Base-by-base conservation (phyloP, 2,113 vertebrate genomes). In the Hassar affinis region DNA sequence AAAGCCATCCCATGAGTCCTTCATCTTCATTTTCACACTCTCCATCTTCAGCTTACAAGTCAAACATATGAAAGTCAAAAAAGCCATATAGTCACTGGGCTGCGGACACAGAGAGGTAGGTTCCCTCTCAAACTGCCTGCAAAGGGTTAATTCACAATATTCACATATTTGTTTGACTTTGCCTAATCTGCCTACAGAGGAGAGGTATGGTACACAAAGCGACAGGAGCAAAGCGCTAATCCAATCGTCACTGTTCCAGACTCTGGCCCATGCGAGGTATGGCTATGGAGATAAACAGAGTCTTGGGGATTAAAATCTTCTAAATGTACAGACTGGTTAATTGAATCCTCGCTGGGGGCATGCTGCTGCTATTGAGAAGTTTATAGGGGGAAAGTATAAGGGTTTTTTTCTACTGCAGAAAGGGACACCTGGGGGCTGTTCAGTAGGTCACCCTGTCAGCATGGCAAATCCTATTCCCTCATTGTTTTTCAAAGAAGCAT, bases 281-380 rank as follows among this genome's bases (percentile, higher is more conserved):
- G 91, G 87, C 59, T 88, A 85, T 62, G 80, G 84, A 91, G 90
- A 93, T 93, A 93, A 94, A 92, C 81, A 84, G 74, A 80, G 86
- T 86, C 87, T 87, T 25, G 20, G 87, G 89, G 91, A 93, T 94
- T 93, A 92, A 92, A 92, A 92, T 81, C 87, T 91, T 88, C 90
- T 89, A 85, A 90, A 92, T 83, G 86, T 88, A 88, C 72, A 25
- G 81, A 83, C 86, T 85, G 84, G 90, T 93, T 93, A 94, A 94
- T 94, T 93, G 91, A 93, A 93, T 93, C 88, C 88, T 92, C 86
- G 88, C 90, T 22, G 35, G 91, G 88, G 71, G 62, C 47, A 56
- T 61, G 52, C 64, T 59, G 52, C 54, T 72, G 64, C 2, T 17
- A 52, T 5, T 18, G 57, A 64, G 51, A 57, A 71, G 49, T 62